phyloP scores from a whole-genome alignment of 2,797 vertebrate genomes.

The Melanotaenia boesemani region DNA sequence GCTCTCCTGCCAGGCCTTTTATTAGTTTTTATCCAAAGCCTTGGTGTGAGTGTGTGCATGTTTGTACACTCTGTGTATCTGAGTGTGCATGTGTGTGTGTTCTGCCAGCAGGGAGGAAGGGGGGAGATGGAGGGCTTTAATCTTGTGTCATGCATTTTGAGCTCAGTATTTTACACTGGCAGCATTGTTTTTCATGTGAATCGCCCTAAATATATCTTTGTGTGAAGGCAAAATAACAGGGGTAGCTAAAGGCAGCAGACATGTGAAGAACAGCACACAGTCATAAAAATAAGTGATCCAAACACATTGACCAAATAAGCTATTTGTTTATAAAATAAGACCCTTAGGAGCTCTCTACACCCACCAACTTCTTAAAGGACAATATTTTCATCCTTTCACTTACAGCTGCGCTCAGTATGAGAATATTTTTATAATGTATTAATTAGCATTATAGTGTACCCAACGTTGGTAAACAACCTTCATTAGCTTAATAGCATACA shows the following conservation, averaged over 20 bases:
- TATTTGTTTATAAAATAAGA: background rate
- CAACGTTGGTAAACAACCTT: background rate
- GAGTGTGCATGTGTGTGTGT: conserved; percentile 7
- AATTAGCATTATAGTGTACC: no score
- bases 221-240: conserved; percentile 27
- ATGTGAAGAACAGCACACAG: background rate
- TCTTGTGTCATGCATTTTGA: conserved; percentile 57
- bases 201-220: conserved; percentile 28
- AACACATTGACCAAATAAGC: background rate
- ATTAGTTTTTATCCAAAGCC: conserved; percentile 70
- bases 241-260: conserved; percentile 3
- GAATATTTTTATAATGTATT: no score
- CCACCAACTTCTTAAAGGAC: background rate
- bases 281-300: background rate
- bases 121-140: conserved; percentile 38
- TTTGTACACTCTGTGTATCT: conserved; percentile 23
- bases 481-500: no score
- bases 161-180: conserved; percentile 45
- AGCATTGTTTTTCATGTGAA: conserved; percentile 36
- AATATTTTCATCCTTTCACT: no score
- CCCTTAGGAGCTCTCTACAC: background rate
- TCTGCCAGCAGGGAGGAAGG: conserved; percentile 8
- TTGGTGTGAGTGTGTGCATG: conserved; percentile 33
- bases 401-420: no score
- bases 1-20: conserved; percentile 64